phyloP scores from a whole-genome alignment of 2,113 vertebrate species.

The Bubo bubo region DNA sequence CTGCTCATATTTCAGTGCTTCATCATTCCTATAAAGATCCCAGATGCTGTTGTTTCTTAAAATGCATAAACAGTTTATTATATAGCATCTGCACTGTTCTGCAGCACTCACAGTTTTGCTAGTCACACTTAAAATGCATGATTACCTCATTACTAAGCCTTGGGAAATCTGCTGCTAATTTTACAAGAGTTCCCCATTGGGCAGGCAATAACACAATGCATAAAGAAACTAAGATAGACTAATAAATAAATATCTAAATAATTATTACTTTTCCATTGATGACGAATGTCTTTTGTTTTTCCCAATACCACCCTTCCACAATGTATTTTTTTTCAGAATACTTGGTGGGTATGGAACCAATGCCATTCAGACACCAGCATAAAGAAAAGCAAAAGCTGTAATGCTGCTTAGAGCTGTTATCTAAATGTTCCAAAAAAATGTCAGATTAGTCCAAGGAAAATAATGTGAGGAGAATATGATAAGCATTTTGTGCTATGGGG shows the following conservation, averaged over 20 bases:
- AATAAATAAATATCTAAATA: not conserved
- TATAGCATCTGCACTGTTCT: not conserved
- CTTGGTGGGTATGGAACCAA: not conserved
- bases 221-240: not conserved
- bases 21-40: not conserved
- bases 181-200: not conserved
- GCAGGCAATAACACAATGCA: not conserved
- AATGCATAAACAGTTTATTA: not conserved
- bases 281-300: not conserved
- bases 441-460: not conserved
- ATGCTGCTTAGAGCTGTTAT: not conserved
- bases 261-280: not conserved
- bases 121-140: not conserved
- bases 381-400: not conserved
- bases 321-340: not conserved
- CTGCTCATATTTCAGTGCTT: not conserved
- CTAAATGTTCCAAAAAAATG: not conserved
- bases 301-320: not conserved
- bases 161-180: not conserved
- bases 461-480: not conserved
- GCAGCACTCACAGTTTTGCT: not conserved
- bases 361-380: not conserved
- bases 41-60: not conserved
- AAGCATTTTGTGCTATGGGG: not conserved
- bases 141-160: not conserved